Evolutionary conservation across 2,888 invertebrate species (phyloP).

Genomic region (Rhingia rostrata): DNA sequence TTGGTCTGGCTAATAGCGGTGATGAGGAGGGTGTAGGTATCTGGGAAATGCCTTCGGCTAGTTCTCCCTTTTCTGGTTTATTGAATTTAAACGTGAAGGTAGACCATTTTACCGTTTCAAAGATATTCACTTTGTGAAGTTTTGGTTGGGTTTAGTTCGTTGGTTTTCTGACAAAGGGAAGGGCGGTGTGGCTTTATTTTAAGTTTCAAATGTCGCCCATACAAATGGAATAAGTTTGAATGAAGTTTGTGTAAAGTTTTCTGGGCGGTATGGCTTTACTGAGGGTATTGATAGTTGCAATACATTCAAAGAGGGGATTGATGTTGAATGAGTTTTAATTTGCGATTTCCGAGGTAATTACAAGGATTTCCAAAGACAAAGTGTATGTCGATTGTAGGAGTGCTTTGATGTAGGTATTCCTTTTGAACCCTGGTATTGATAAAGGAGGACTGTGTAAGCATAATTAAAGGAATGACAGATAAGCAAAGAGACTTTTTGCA

Average conservation of each 20-base stretch:
- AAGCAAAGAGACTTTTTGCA: too few species aligned
- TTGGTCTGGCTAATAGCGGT: slow-evolving; percentile 36
- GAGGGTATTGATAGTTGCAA: background rate
- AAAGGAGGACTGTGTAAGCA: too few species aligned
- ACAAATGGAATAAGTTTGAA: slow-evolving; percentile 31
- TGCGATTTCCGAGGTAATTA: too few species aligned
- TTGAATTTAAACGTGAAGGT: slow-evolving; percentile 53
- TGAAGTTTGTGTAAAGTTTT: slow-evolving; percentile 26
- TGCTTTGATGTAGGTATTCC: too few species aligned
- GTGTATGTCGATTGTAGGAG: too few species aligned
- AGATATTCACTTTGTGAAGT: slow-evolving; percentile 44
- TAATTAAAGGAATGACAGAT: too few species aligned
- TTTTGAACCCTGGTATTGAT: background rate
- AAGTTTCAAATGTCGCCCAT: slow-evolving; percentile 45
- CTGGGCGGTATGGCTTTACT: slow-evolving; percentile 7
- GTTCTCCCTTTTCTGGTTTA: slow-evolving; percentile 15
- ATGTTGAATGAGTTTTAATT: background rate
- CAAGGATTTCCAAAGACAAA: too few species aligned
- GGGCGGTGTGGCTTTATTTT: slow-evolving; percentile 40
- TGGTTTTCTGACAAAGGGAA: background rate
- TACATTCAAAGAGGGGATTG: background rate
- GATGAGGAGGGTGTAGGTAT: background rate
- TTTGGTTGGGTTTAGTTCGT: background rate
- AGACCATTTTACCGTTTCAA: slow-evolving; percentile 36
- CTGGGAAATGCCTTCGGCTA: slow-evolving; percentile 23